Evolutionary conservation across 2,888 invertebrate genomes (phyloP).

Genomic region (Cataglyphis cursor): DNA sequence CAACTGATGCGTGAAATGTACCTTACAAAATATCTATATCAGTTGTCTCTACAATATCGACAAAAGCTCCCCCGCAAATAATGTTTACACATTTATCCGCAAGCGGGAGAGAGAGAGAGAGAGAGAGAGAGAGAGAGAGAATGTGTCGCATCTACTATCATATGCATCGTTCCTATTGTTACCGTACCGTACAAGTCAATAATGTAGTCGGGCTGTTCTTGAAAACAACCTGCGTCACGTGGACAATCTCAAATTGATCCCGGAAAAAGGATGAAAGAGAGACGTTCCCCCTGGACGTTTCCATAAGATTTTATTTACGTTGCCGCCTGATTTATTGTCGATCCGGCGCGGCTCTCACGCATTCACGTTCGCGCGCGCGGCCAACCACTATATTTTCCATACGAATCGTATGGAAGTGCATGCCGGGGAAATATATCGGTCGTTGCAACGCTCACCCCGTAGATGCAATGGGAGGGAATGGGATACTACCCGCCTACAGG

Average conservation of each 20-base stretch:
- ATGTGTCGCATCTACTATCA: not conserved
- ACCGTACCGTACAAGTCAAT: not conserved
- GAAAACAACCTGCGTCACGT: not conserved
- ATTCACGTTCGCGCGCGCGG: slow-evolving; percentile 38
- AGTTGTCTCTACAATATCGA: slow-evolving; percentile 29
- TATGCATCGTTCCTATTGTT: slow-evolving; percentile 5
- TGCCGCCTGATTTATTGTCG: slow-evolving; percentile 69
- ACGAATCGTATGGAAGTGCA: slow-evolving; percentile 55
- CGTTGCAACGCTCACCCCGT: slow-evolving; percentile 42
- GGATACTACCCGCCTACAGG: slow-evolving; percentile 39
- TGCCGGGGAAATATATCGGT: slow-evolving; percentile 66
- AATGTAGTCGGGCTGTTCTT: slow-evolving; percentile 9
- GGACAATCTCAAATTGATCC: slow-evolving; percentile 36
- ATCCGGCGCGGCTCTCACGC: slow-evolving; percentile 61
- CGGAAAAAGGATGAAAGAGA: slow-evolving; percentile 1
- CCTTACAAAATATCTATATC: slow-evolving; percentile 28
- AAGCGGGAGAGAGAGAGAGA: not conserved
- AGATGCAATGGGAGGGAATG: not conserved
- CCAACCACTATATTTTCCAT: slow-evolving; percentile 36
- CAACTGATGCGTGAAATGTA: slow-evolving; percentile 26
- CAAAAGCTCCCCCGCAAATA: slow-evolving; percentile 5
- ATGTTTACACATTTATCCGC: slow-evolving; percentile 18
- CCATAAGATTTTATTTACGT: slow-evolving; percentile 72
- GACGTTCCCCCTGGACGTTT: not conserved
- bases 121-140: not conserved